A percentile compares a stretch with the other conserved stretches of the same genome.
These are phyloP conservation scores for Diorhabda carinulata DNA, from an alignment of 1,140 invertebrate genomes.

Conservation along the genomic window DNA sequence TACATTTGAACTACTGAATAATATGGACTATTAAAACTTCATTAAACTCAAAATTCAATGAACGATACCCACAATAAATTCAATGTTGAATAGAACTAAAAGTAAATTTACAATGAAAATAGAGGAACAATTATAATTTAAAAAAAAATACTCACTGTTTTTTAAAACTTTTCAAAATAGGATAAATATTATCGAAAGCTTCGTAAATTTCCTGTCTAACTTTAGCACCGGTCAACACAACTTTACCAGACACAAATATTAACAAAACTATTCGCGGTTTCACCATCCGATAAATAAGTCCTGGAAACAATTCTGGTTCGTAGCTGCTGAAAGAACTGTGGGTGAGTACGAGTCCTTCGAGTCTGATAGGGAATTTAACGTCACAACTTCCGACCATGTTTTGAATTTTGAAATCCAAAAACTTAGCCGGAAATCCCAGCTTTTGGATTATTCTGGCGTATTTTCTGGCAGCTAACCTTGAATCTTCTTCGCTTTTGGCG, in stretches of 20 bases:
- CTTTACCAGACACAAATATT: constrained; percentile 99
- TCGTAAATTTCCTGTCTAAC: constrained; percentile 97
- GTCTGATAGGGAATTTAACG: constrained; percentile 96
- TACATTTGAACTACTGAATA: too few relatives aligned
- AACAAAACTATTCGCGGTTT: constrained; percentile 97
- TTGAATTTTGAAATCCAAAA: constrained; percentile 99
- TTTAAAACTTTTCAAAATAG: constrained; percentile 98
- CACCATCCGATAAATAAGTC: constrained; percentile 98
- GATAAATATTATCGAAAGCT: constrained; percentile 99
- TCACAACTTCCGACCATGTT: constrained; percentile 99
- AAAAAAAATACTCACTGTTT: constrained; percentile 54
- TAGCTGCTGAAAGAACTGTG: constrained; percentile 98
- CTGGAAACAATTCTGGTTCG: constrained; percentile 94
- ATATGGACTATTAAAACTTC: too few relatives aligned
- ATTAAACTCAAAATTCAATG: too few relatives aligned
- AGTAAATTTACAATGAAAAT: too few relatives aligned
- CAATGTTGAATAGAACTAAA: too few relatives aligned
- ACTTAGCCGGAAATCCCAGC: constrained; percentile 92
- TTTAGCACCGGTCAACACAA: constrained; percentile 97
- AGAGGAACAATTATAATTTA: too few relatives aligned
- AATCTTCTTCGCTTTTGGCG: constrained; percentile 98
- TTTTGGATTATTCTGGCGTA: constrained; percentile 99
- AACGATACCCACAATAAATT: too few relatives aligned
- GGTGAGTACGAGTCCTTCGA: constrained; percentile 94
- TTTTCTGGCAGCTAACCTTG: constrained; percentile 92